Base-by-base conservation (phyloP, 1,140 invertebrate species). In the Drosophila hydei region DNA sequence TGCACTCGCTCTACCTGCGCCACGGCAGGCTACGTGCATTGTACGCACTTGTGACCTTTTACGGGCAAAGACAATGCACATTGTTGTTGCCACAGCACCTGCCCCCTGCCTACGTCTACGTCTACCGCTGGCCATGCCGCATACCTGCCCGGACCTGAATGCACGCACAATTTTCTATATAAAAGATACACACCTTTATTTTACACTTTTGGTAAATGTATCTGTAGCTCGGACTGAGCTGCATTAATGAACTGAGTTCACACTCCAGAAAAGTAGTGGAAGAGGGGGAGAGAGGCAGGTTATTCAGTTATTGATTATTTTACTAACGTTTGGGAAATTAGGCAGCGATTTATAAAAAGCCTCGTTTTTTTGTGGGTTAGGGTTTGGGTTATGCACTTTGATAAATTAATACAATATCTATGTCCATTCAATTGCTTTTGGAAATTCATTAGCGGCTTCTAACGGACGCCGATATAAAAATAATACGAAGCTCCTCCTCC, bases 281-380 rank as follows among this genome's bases (percentile, higher is more conserved):
- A 8, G 54, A 38, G 18, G n/a, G 1, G 3, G 25, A 27, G 30
- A 23, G 8, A 59, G n/a, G 12, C 12, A 2, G 9, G 9, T 33
- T 33, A 33, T 33, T 33, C 70, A 79, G 52, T 79, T 88, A 88
- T 88, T 88, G 83, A 88, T 88, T 88, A 88, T 88, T 88, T 81
- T 72, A 83, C 56, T 72, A 83, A 83, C 45, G 78, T 62, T 33
- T 78, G 64, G 83, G 81, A 88, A 88, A 88, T 88, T 88, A 88
- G 83, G 79, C 84, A 88, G 72, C 84, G 83, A 88, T 89, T 87
- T 87, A 87, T 87, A 83, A 71, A 88, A 78, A 78, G 75, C 71
- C 77, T 63, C 62, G 33, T 52, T 36, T 19, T 45, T 54, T 42
- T 47, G 30, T 43, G 2, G 14, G 16, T 23, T 50, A 4, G 38